Conservation (phyloP, 2,888 invertebrate genomes). For the Acronicta aceris region DNA sequence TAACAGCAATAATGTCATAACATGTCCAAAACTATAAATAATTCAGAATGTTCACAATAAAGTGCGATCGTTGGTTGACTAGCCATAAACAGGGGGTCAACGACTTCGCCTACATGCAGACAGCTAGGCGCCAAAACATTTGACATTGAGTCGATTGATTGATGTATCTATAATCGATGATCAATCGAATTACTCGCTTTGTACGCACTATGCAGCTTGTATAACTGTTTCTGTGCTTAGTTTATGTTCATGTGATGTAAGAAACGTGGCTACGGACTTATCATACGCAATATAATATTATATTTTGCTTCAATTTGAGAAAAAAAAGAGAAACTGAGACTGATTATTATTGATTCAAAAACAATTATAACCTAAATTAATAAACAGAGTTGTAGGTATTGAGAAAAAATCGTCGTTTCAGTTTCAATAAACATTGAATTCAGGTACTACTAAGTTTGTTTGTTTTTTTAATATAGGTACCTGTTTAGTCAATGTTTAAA, state of each 20-base stretch:
- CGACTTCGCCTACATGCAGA: slow-evolving; percentile 75
- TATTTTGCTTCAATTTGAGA: no score
- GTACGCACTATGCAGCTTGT: slow-evolving; percentile 44
- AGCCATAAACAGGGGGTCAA: slow-evolving; percentile 61
- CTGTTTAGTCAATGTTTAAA: no score
- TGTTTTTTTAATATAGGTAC: no score
- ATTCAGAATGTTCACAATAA: slow-evolving; percentile 31
- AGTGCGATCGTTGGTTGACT: slow-evolving; percentile 36
- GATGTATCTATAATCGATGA: slow-evolving; percentile 72
- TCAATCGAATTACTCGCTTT: slow-evolving; percentile 55
- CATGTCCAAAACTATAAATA: slow-evolving; percentile 31
- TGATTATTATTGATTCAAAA: no score
- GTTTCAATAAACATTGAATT: no score
- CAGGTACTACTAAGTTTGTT: no score
- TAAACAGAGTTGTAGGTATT: no score
- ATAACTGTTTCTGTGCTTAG: slow-evolving; percentile 48
- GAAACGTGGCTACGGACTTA: slow-evolving; percentile 18
- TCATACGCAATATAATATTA: slow-evolving; percentile 21
- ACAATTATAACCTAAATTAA: no score
- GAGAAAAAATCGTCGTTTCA: no score
- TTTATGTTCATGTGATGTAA: slow-evolving; percentile 42
- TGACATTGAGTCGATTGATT: slow-evolving; percentile 74
- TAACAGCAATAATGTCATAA: slow-evolving; percentile 11
- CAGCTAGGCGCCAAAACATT: slow-evolving; percentile 78
- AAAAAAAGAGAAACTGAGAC: no score